phyloP scores from a whole-genome alignment of 2,113 vertebrate species.

The Lasiurus borealis region DNA sequence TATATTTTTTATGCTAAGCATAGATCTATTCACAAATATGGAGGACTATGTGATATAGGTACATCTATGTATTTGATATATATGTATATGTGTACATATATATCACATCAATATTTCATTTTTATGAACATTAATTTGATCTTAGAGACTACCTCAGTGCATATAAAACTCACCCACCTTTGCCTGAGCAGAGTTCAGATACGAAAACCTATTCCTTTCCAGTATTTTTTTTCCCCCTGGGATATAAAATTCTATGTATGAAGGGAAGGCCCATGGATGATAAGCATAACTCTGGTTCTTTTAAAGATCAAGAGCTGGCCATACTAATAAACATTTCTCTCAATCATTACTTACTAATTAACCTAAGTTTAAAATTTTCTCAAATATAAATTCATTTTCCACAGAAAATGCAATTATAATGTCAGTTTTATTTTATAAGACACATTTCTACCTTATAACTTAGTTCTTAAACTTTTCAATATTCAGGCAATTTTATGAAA shows the following conservation, averaged over 20 bases:
- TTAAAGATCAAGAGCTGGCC: not conserved
- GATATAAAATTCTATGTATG: not conserved
- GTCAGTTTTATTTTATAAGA: not conserved
- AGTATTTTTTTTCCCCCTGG: not conserved
- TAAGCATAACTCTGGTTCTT: not conserved
- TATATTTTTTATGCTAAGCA: not conserved
- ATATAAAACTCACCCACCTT: not conserved
- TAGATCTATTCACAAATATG: not conserved
- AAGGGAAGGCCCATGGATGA: not conserved
- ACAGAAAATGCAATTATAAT: not conserved
- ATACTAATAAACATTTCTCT: not conserved
- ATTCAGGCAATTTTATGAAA: slow-evolving; percentile 13
- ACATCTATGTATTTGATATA: too few relatives aligned
- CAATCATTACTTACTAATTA: not conserved
- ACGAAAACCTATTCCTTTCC: not conserved
- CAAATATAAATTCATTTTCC: not conserved
- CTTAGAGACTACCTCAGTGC: not conserved
- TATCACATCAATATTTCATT: not conserved
- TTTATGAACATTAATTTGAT: not conserved
- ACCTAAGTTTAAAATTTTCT: not conserved
- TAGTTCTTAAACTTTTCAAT: slow-evolving; percentile 1
- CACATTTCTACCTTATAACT: not conserved
- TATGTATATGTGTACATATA: too few relatives aligned
- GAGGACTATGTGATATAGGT: not conserved
- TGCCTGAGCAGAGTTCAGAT: not conserved